A percentile compares a stretch with the other conserved stretches of the same genome.
Conservation (phyloP, 1,140 invertebrate genomes). For the Catajapyx aquilonaris region DNA sequence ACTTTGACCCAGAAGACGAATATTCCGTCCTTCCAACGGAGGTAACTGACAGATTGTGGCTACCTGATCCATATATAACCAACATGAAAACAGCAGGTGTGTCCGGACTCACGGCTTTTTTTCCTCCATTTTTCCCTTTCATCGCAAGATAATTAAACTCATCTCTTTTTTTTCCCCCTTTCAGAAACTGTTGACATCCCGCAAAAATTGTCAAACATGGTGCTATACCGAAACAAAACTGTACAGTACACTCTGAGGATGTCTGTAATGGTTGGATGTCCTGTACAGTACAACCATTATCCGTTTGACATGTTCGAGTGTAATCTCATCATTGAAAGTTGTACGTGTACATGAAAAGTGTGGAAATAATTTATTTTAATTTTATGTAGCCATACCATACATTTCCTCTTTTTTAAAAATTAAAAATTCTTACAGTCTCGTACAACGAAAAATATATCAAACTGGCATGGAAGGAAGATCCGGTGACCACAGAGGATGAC, state of each 20-base stretch:
- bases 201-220: conserved; percentile 57
- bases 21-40: conserved; percentile 52
- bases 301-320: conserved; percentile 68
- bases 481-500: conserved; percentile 52
- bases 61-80: conserved; percentile 65
- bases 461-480: conserved; percentile 39
- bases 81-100: conserved; percentile 63
- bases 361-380: background rate
- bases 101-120: conserved; percentile 2
- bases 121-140: conserved; percentile 1
- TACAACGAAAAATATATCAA: conserved; percentile 48
- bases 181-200: conserved; percentile 53
- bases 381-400: background rate
- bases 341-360: conserved; percentile 30
- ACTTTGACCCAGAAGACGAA: conserved; percentile 53
- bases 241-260: conserved; percentile 52
- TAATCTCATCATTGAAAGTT: conserved; percentile 59
- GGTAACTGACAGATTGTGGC: conserved; percentile 63
- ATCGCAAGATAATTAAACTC: background rate
- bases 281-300: conserved; percentile 66
- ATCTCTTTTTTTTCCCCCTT: conserved; percentile 1
- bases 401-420: background rate
- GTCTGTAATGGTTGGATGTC: conserved; percentile 63
- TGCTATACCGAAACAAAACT: conserved; percentile 53
- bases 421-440: conserved; percentile 33